Evolutionary conservation across 2,888 invertebrate genomes (phyloP), one percentile per base, ranked within the genome.

Genomic region (Polydrusus pterygomalis): DNA sequence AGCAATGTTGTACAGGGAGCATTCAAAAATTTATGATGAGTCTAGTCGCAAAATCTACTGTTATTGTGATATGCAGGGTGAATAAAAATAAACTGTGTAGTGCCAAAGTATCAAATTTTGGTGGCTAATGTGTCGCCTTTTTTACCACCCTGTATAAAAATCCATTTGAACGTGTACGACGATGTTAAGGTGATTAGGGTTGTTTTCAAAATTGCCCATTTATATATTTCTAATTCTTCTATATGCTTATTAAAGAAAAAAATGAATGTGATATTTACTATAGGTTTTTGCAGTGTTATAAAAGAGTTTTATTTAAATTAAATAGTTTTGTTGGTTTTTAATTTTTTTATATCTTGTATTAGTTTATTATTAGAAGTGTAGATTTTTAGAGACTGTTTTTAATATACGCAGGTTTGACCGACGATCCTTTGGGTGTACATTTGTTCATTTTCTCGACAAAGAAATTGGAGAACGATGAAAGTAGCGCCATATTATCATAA

Each of bases 191-290:
- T 6, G 5, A 56, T 56, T 56, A 56, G 11, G n/a, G n/a, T 56
- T 15, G 15, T 20, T 56, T 56, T 56, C 34, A 15, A 56, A 34
- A 34, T 56, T 9, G 56, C 15, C 56, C 25, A n/a, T 15, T 56
- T 56, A 25, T 56, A 56, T 56, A 34, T 56, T 56, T 51, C 20
- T 51, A 25, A 25, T 25, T 25, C 25, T 25, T 25, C 25, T 25
- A 25, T n/a, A 34, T 65, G 65, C 49, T 45, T 43, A 47, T 65
- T 65, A 49, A 18, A 18, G 25, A 64, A 45, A 65, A 65, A 65
- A 69, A 65, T 64, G 17, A 56, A 67, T 73, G 75, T 74, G 74
- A 74, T 74, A 74, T 68, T 74, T 68, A 74, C 58, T 60, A 74
- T 68, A 68, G 74, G 34, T 60, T 34, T 73, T 74, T 74, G 68